Percentiles rank a stretch among this genome's conserved stretches.
phyloP scores from a whole-genome alignment of 2,888 invertebrate genomes.

The Hermaeophaga mercurialis region DNA sequence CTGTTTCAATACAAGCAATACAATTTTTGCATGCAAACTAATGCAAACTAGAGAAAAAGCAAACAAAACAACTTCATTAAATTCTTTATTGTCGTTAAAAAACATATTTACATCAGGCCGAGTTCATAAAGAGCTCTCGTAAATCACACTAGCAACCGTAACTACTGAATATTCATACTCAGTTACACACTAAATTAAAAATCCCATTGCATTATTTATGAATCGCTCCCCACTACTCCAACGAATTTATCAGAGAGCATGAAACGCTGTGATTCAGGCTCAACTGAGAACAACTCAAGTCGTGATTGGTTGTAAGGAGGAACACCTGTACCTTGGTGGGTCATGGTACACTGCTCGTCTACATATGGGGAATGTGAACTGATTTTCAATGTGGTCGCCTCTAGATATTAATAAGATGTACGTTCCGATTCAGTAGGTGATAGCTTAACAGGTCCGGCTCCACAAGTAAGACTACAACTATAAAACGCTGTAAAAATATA shows the following conservation, averaged over 20 bases:
- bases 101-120: slow-evolving; percentile 21
- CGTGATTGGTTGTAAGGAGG: slow-evolving; percentile 22
- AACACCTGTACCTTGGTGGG: slow-evolving; percentile 30
- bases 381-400: slow-evolving; percentile 1
- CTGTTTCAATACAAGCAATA: no score
- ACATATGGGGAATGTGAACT: slow-evolving; percentile 12
- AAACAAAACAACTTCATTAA: slow-evolving; percentile 10
- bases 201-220: slow-evolving; percentile 26
- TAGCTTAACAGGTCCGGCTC: not conserved
- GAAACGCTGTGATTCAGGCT: slow-evolving; percentile 11
- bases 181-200: slow-evolving; percentile 24
- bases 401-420: slow-evolving; percentile 1
- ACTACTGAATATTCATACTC: slow-evolving; percentile 21
- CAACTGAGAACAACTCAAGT: slow-evolving; percentile 18
- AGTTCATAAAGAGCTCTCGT: slow-evolving; percentile 22
- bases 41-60: slow-evolving; percentile 6
- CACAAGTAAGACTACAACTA: not conserved
- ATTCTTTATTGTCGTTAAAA: slow-evolving; percentile 12
- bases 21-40: no score
- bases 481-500: no score
- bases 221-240: slow-evolving; percentile 20
- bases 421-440: not conserved
- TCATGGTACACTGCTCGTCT: slow-evolving; percentile 24
- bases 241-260: slow-evolving; percentile 13
- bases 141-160: slow-evolving; percentile 18